Conservation (phyloP, 2,797 vertebrate species). For the Enteromius trimaculatus region DNA sequence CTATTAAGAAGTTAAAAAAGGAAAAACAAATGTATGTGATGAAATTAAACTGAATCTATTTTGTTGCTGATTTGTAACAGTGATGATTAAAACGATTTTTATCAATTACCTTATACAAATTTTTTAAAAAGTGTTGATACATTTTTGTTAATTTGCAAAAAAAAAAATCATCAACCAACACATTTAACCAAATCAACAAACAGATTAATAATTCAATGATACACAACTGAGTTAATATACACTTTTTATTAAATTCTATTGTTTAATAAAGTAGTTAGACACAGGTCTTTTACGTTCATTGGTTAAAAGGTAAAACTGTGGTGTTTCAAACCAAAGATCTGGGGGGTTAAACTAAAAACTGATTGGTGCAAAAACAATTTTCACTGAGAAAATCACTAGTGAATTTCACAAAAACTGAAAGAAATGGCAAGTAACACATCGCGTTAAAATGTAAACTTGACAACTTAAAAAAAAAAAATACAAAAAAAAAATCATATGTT, state of each 20-base stretch:
- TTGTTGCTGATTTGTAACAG: neutral
- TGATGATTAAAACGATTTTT: neutral
- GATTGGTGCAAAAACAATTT: neutral
- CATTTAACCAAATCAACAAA: neutral
- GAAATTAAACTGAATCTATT: neutral
- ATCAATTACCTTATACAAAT: neutral
- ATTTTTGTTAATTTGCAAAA: neutral
- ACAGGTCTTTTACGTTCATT: neutral
- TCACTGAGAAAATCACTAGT: neutral
- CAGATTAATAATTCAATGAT: neutral
- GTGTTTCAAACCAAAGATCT: neutral
- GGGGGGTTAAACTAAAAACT: neutral
- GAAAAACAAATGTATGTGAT: neutral
- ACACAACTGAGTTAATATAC: neutral
- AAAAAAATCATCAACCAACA: neutral
- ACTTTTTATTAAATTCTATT: neutral
- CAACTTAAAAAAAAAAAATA: neutral
- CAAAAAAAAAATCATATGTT: neutral
- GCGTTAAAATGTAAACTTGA: neutral
- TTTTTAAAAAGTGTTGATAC: neutral
- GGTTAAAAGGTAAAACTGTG: neutral
- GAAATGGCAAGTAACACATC: neutral
- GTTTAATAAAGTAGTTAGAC: neutral
- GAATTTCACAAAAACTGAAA: neutral
- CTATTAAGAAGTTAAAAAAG: neutral